Percentiles rank a stretch among this genome's conserved stretches.
phyloP scores from a whole-genome alignment of 2,888 invertebrate species.

The Hanleya hanleyi region DNA sequence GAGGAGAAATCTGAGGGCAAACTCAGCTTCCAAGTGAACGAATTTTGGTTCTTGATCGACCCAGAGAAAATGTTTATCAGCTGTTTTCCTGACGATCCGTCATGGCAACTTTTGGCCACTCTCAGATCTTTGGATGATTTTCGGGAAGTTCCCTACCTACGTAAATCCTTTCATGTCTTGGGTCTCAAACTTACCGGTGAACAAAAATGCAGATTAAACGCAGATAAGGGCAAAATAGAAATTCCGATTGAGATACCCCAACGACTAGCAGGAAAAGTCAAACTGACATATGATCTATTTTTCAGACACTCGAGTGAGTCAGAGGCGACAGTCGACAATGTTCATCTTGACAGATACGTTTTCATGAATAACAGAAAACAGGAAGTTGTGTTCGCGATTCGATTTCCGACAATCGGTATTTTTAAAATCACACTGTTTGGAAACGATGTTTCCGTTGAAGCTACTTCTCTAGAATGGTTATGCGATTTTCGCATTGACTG shows the following conservation, averaged over 20 bases:
- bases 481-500: slow-evolving; percentile 61
- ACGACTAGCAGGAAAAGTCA: slow-evolving; percentile 22
- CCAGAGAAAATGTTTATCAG: slow-evolving; percentile 55
- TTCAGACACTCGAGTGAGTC: slow-evolving; percentile 19
- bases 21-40: slow-evolving; percentile 43
- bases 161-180: slow-evolving; percentile 54
- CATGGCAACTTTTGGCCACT: slow-evolving; percentile 57
- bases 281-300: slow-evolving; percentile 48
- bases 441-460: slow-evolving; percentile 28
- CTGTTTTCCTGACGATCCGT: slow-evolving; percentile 50
- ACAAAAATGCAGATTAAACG: slow-evolving; percentile 38
- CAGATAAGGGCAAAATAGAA: slow-evolving; percentile 45
- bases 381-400: slow-evolving; percentile 20
- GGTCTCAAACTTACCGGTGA: slow-evolving; percentile 43
- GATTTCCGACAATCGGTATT: slow-evolving; percentile 51
- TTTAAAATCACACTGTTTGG: slow-evolving; percentile 58
- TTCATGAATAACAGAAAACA: slow-evolving; percentile 2
- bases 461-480: slow-evolving; percentile 38
- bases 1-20: slow-evolving; percentile 21
- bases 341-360: slow-evolving; percentile 24
- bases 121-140: slow-evolving; percentile 43
- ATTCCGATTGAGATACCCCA: slow-evolving; percentile 26
- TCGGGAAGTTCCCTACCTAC: slow-evolving; percentile 49
- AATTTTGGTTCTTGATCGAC: slow-evolving; percentile 63
- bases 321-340: slow-evolving; percentile 19